A percentile compares a stretch with the other conserved stretches of the same genome.
phyloP scores from a whole-genome alignment of 1,140 invertebrate species.

The Papilio aristodemus region DNA sequence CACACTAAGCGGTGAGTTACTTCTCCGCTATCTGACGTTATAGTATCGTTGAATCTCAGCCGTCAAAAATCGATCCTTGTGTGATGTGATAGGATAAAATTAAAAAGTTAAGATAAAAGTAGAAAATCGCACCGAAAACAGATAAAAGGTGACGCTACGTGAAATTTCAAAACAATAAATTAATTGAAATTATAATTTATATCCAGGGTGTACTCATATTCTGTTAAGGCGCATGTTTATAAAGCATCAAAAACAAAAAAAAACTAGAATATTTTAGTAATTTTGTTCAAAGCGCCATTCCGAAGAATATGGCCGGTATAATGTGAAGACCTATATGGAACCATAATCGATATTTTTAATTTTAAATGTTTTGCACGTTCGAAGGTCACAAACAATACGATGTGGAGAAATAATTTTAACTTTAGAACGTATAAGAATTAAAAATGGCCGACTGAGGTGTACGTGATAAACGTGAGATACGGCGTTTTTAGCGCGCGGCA shows the following conservation, averaged over 20 bases:
- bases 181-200: too few relatives aligned
- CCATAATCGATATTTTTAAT: background rate
- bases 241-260: background rate
- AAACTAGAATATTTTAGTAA: background rate
- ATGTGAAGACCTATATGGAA: background rate
- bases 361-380: background rate
- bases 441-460: conserved; percentile 29
- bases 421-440: conserved; percentile 22
- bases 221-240: background rate
- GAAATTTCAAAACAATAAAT: too few relatives aligned
- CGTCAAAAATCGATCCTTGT: too few relatives aligned
- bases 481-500: conserved; percentile 53
- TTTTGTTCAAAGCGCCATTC: background rate
- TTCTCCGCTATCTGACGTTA: background rate
- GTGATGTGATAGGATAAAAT: too few relatives aligned
- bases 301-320: background rate
- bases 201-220: too few relatives aligned
- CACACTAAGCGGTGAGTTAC: background rate
- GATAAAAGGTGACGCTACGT: too few relatives aligned
- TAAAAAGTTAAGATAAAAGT: too few relatives aligned
- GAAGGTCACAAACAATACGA: background rate
- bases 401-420: background rate
- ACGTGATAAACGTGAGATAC: conserved; percentile 54
- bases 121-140: too few relatives aligned
- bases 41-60: background rate